Base-by-base conservation (phyloP, 1,140 invertebrate species). In the Meloidogyne hapla region DNA sequence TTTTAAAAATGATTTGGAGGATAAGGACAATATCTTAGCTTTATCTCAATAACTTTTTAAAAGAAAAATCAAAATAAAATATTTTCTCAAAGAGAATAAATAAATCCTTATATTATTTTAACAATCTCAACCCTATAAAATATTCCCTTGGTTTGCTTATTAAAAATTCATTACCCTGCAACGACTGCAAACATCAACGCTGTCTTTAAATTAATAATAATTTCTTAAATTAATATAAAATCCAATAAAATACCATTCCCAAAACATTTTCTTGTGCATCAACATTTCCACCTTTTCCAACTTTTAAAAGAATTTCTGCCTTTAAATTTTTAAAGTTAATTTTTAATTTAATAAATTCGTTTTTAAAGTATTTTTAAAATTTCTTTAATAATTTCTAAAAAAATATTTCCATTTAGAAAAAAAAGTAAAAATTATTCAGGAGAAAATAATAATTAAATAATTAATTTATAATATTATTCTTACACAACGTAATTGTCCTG, bases 261-360 rank as follows among this genome's bases (percentile, higher is more conserved):
- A 77, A 61, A 9, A 77, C 61, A 42, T 77, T 77, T 62, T 77
- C 76, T 45, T 77, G 76, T 13, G 76, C 74, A 45, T 77, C 76
- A 74, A 75, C 26, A 65, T 15, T 18, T 18, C 10, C 26, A 18
- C 48, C 42, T 15, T 26, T 28, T 23, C 71, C 42, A 68, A 45
- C 23, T 12, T 25, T 26, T 23, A 38, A 21, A 69, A 40, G 33
- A 23, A 69, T 45, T 69, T 69, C 25, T 21, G 40, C 40, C 33
- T 45, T 70, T 13, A 45, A 25, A 26, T 45, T 70, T 10, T 6
- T 33, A 33, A 33, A 33, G 4, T 33, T 6, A 33, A 33, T 33
- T 6, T 6, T 6, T 33, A 33, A 33, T 33, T 6, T 33, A 33
- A 4, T 33, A 33, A 33, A 33, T 33, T 33, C 9, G 9, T 33